These are phyloP conservation scores for Arrhamphus sclerolepis DNA, from an alignment of 2,797 vertebrate species.

Conservation along the genomic window DNA sequence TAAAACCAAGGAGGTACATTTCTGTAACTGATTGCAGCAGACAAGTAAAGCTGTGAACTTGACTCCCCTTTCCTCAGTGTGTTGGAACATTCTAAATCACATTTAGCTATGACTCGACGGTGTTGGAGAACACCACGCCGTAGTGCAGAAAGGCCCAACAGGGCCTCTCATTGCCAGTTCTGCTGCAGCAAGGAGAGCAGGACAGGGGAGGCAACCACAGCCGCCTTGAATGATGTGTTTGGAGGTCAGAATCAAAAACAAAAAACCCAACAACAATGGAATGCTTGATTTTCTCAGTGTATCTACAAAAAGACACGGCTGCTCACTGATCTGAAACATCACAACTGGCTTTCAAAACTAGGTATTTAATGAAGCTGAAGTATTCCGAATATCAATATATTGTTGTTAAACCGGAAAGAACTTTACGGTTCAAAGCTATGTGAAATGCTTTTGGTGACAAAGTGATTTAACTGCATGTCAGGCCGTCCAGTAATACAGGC, in stretches of 20 bases:
- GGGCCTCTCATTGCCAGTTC: conserved; percentile 27
- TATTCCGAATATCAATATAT: too few relatives aligned
- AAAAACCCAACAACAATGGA: conserved; percentile 14
- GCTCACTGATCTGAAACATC: too few relatives aligned
- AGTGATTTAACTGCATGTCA: too few relatives aligned
- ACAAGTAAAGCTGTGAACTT: conserved; percentile 72
- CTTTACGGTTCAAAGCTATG: too few relatives aligned
- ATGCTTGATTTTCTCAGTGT: conserved; percentile 15
- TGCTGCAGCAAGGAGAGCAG: conserved; percentile 19
- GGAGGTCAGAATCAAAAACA: conserved; percentile 21
- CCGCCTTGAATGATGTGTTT: conserved; percentile 34
- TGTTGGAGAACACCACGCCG: conserved; percentile 24
- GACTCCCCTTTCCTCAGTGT: conserved; percentile 51
- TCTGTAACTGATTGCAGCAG: conserved; percentile 56
- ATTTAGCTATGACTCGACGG: conserved; percentile 45
- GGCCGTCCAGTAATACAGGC: too few relatives aligned
- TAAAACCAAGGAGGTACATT: conserved; percentile 45
- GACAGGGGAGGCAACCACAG: conserved; percentile 38
- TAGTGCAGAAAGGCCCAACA: conserved; percentile 25
- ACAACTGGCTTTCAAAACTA: too few relatives aligned
- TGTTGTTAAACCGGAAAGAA: too few relatives aligned
- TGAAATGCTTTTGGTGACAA: too few relatives aligned
- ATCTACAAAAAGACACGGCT: conserved; percentile 7
- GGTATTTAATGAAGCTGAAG: too few relatives aligned
- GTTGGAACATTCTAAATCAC: conserved; percentile 62